Evolutionary conservation across 2,888 invertebrate genomes (phyloP).

Genomic region (Tetanocera ferruginea): DNA sequence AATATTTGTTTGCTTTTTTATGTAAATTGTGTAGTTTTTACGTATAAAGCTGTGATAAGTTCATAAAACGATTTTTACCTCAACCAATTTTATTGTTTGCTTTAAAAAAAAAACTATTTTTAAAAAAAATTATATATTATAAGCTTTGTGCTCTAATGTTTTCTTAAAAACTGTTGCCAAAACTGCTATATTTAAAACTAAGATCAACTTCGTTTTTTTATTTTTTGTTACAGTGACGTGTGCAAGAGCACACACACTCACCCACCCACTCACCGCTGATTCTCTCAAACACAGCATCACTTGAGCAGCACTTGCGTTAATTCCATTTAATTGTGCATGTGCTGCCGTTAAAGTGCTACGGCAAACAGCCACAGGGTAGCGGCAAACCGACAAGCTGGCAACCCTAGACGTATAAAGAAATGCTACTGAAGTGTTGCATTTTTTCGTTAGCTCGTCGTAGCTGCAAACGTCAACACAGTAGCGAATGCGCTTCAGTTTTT

Average conservation of each 20-base stretch:
- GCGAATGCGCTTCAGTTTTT: neutral
- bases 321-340: slow-evolving; percentile 22
- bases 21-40: too few species aligned
- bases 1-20: too few species aligned
- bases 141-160: too few species aligned
- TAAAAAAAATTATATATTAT: too few species aligned
- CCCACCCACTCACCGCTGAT: neutral
- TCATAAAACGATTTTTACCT: too few species aligned
- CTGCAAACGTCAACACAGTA: neutral
- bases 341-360: neutral
- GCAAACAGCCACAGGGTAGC: neutral
- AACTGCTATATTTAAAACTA: too few species aligned
- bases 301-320: slow-evolving; percentile 20
- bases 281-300: neutral
- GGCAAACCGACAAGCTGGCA: neutral
- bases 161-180: too few species aligned
- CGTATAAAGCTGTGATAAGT: too few species aligned
- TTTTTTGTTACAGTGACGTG: neutral
- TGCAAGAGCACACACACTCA: slow-evolving; percentile 33
- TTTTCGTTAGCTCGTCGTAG: neutral
- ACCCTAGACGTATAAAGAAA: neutral
- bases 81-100: too few species aligned
- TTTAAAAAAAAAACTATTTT: too few species aligned
- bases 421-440: neutral
- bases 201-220: neutral